Evolutionary conservation across 2,888 invertebrate genomes (phyloP).

Genomic region (Tetragonula carbonaria): DNA sequence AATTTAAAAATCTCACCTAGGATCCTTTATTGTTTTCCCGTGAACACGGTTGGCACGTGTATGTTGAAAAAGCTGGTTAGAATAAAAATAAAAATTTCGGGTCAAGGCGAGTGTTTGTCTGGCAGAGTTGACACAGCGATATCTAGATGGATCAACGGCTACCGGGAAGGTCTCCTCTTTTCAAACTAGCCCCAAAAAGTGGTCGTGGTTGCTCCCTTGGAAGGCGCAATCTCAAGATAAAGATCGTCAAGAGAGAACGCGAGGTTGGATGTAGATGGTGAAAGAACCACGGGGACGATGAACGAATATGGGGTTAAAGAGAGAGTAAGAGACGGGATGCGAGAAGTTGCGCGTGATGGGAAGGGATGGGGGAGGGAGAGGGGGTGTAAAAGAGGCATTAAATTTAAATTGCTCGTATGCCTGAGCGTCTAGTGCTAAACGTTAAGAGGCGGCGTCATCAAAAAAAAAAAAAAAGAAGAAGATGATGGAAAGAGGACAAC

Average conservation of each 20-base stretch:
- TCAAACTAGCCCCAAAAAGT: conserved; percentile 57
- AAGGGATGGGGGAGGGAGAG: conserved; percentile 13
- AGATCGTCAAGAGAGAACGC: conserved; percentile 65
- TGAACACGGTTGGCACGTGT: background rate
- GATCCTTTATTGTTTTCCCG: background rate
- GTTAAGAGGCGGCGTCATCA: conserved; percentile 63
- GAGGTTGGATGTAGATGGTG: background rate
- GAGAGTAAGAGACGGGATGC: conserved; percentile 3
- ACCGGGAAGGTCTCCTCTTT: conserved; percentile 36
- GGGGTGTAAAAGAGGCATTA: conserved; percentile 66
- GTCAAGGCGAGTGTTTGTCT: conserved; percentile 57
- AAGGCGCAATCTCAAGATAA: conserved; percentile 71
- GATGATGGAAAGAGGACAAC: background rate
- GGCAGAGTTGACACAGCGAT: conserved; percentile 58
- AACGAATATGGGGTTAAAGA: background rate
- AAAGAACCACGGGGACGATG: background rate
- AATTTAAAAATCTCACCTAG: background rate
- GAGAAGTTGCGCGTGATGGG: background rate
- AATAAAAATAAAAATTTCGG: conserved; percentile 45
- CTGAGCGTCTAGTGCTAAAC: conserved; percentile 55
- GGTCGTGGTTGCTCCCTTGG: conserved; percentile 63
- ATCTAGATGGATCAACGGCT: conserved; percentile 59
- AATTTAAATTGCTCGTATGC: conserved; percentile 74
- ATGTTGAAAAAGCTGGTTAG: background rate
- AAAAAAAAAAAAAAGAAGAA: conserved; percentile 40